These are phyloP conservation scores for Ictalurus furcatus DNA, from an alignment of 2,113 vertebrate genomes.

Conservation along the genomic window DNA sequence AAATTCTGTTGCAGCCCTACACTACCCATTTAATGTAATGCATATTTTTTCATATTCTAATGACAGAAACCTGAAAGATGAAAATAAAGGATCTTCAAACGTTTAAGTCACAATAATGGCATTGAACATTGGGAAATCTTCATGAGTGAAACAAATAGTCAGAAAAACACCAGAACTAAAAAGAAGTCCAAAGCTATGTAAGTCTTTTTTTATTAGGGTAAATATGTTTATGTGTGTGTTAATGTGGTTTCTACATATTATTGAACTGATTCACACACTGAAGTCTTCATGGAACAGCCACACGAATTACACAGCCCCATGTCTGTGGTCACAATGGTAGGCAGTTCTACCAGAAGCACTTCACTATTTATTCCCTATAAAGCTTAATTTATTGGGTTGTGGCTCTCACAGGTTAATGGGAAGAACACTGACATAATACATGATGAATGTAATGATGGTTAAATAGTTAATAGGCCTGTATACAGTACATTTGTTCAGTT, in stretches of 20 bases:
- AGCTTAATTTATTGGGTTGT: slow-evolving; percentile 56
- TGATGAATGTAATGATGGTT: slow-evolving; percentile 57
- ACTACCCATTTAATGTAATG: background rate
- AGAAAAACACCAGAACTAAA: background rate
- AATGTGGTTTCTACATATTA: background rate
- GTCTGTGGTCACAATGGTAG: slow-evolving; percentile 31
- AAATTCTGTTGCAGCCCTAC: background rate
- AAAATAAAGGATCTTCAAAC: background rate
- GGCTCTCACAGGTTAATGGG: slow-evolving; percentile 63
- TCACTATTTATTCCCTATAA: slow-evolving; percentile 50
- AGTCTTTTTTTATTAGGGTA: background rate
- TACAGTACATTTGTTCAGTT: slow-evolving; percentile 45
- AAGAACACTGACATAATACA: slow-evolving; percentile 60
- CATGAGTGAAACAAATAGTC: background rate
- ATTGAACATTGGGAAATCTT: background rate
- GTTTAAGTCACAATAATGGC: background rate
- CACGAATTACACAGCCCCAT: background rate
- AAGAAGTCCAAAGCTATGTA: background rate
- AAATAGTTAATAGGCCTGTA: slow-evolving; percentile 59
- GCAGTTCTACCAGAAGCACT: slow-evolving; percentile 19
- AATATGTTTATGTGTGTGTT: background rate
- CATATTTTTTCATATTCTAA: background rate
- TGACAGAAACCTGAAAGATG: background rate
- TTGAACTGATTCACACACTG: background rate
- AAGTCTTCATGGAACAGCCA: background rate